Conservation (phyloP, 2,888 invertebrate species). For the Dione vanillae region DNA sequence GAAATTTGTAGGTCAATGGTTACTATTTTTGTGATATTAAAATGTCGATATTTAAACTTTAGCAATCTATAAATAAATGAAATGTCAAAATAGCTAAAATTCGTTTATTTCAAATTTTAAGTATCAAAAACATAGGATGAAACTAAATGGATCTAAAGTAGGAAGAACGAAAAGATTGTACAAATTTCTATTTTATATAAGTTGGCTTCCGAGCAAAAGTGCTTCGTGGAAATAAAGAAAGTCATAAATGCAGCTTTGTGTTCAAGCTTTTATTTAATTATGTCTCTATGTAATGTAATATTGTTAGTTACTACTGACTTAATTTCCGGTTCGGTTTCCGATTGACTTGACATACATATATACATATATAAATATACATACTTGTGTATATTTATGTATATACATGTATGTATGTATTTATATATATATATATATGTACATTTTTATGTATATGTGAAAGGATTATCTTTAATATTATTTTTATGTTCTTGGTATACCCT, state of each 20-base stretch:
- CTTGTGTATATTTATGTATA: too few relatives aligned
- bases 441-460: too few relatives aligned
- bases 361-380: too few relatives aligned
- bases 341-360: background rate
- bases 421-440: too few relatives aligned
- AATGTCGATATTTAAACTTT: constrained; percentile 7
- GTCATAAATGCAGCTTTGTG: background rate
- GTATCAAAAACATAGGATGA: background rate
- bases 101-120: background rate
- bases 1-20: constrained; percentile 25
- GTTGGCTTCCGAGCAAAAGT: background rate
- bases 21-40: constrained; percentile 9
- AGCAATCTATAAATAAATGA: background rate
- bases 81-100: background rate
- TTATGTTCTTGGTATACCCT: too few relatives aligned
- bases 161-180: background rate
- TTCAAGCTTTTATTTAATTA: background rate
- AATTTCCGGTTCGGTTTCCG: background rate
- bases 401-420: too few relatives aligned
- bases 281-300: background rate
- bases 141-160: background rate
- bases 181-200: background rate
- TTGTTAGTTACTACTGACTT: background rate
- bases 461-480: too few relatives aligned
- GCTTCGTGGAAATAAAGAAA: background rate